A percentile compares a stretch with the other conserved stretches of the same genome.
Conservation (phyloP, 1,140 invertebrate genomes). For the Atta cephalotes region DNA sequence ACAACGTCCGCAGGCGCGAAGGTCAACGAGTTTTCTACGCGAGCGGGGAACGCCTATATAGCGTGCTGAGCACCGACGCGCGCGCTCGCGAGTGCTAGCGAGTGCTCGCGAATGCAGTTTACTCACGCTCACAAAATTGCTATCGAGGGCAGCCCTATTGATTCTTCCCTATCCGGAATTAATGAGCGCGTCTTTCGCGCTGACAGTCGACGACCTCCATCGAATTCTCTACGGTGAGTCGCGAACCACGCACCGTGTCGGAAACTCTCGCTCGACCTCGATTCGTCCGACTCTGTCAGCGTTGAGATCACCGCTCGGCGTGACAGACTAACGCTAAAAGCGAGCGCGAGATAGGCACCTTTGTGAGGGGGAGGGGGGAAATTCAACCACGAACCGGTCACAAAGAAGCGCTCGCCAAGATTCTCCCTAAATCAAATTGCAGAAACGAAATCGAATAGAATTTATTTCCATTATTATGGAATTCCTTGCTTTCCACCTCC, state of each 20-base stretch:
- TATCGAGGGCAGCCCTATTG: conserved; percentile 29
- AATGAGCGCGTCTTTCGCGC: conserved; percentile 62
- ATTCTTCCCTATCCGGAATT: conserved; percentile 43
- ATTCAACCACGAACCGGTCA: not conserved
- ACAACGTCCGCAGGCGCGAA: conserved; percentile 59
- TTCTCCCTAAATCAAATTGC: not conserved
- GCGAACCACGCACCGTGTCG: conserved; percentile 41
- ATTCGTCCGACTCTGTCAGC: conserved; percentile 37
- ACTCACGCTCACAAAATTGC: conserved; percentile 55
- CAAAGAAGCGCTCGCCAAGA: not conserved
- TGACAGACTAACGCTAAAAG: conserved; percentile 8
- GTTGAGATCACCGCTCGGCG: conserved; percentile 42
- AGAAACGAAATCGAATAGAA: conserved; percentile 1
- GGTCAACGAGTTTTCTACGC: conserved; percentile 64
- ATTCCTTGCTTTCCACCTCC: not conserved
- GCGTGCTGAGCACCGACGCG: conserved; percentile 26
- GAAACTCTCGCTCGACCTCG: conserved; percentile 57
- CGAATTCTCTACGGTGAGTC: conserved; percentile 30
- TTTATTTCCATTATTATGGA: not conserved
- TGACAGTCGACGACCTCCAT: conserved; percentile 59
- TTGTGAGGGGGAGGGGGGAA: not conserved
- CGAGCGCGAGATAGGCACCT: not conserved
- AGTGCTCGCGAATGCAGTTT: not conserved
- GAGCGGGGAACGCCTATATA: conserved; percentile 41
- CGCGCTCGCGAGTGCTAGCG: not conserved